These are phyloP conservation scores for Ariolimax columbianus DNA, from an alignment of 2,888 invertebrate genomes.

Conservation along the genomic window DNA sequence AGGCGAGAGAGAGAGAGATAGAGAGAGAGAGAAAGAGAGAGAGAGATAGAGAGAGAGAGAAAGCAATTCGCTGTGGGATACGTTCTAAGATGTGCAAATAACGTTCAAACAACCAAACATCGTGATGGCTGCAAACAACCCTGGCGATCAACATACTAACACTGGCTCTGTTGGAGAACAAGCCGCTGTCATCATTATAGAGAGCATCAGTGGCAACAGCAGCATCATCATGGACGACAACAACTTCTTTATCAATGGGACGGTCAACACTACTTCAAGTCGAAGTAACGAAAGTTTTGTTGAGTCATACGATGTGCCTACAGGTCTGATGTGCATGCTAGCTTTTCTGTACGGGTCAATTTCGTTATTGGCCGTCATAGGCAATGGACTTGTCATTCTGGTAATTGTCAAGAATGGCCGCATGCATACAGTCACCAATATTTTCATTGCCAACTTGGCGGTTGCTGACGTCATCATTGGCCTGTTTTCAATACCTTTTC, in stretches of 20 bases:
- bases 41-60: no score
- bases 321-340: constrained; percentile 86
- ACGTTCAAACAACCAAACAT: no score
- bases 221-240: background rate
- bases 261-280: background rate
- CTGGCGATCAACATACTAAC: background rate
- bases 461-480: constrained; percentile 92
- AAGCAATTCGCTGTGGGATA: no score
- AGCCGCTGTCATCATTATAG: constrained; percentile 7
- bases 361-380: constrained; percentile 88
- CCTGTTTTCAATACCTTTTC: constrained; percentile 90
- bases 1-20: no score
- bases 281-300: constrained; percentile 30
- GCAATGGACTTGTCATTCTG: constrained; percentile 91
- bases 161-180: background rate
- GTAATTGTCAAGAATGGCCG: constrained; percentile 87
- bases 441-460: constrained; percentile 91
- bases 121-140: background rate
- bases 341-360: constrained; percentile 90
- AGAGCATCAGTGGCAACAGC: constrained; percentile 5
- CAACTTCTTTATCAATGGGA: background rate
- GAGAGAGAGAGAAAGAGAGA: no score
- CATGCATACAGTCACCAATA: constrained; percentile 90
- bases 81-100: no score
- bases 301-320: constrained; percentile 86